A percentile compares a stretch with the other conserved stretches of the same genome.
These are phyloP conservation scores for Actinernus sp. DNA, from an alignment of 92 coral and sea anemone genomes.

Conservation along the genomic window DNA sequence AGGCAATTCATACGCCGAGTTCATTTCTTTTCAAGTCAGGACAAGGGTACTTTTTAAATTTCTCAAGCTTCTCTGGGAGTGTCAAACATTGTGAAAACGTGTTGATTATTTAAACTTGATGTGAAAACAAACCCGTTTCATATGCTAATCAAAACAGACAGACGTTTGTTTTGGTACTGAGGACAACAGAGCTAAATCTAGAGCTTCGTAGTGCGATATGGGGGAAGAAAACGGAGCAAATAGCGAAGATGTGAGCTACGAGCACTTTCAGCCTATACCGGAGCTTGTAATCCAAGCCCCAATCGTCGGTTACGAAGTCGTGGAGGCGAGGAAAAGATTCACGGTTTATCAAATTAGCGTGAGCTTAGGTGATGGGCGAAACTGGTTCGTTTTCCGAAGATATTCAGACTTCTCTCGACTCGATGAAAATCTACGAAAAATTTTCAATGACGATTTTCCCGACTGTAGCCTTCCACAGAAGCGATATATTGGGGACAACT, in stretches of 20 bases:
- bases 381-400: slow-evolving; percentile 92
- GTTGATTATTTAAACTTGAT: no score
- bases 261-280: slow-evolving; percentile 26
- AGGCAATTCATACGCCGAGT: no score
- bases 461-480: slow-evolving; percentile 83
- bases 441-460: slow-evolving; percentile 54
- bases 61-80: no score
- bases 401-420: slow-evolving; percentile 91
- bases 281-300: slow-evolving; percentile 78
- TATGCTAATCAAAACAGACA: no score
- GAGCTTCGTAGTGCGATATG: slow-evolving; percentile 23
- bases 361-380: slow-evolving; percentile 69
- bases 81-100: no score
- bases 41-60: no score
- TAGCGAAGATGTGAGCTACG: slow-evolving; percentile 14
- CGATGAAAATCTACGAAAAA: slow-evolving; percentile 73
- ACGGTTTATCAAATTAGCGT: slow-evolving; percentile 93
- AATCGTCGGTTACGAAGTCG: slow-evolving; percentile 91
- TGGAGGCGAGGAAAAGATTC: slow-evolving; percentile 89
- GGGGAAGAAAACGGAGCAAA: slow-evolving; percentile 23
- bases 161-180: no score
- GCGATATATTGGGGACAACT: slow-evolving; percentile 87
- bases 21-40: no score
- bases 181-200: no score
- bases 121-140: no score